Percentiles rank a stretch among this genome's conserved stretches.
Conservation (phyloP, 2,113 vertebrate genomes). For the Corydoras sp. region DNA sequence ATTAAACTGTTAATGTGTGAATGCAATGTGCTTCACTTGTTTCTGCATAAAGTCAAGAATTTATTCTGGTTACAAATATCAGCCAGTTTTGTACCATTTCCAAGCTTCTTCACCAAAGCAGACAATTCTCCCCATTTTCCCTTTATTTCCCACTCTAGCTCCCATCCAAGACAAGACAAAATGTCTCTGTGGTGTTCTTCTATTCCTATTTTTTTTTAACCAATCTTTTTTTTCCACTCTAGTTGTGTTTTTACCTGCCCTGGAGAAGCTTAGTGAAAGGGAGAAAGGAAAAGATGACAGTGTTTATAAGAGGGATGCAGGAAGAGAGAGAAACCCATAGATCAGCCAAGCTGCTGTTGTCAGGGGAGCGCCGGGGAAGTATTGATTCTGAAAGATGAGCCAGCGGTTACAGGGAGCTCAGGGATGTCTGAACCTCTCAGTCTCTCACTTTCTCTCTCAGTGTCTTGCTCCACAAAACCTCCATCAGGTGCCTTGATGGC, state of each 20-base stretch:
- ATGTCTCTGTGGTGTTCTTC: conserved; percentile 3
- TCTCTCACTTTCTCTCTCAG: conserved; percentile 24
- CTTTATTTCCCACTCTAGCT: conserved; percentile 13
- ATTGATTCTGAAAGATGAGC: conserved; percentile 58
- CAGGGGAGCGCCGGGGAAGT: conserved; percentile 38
- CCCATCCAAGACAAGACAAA: conserved; percentile 28
- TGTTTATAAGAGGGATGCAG: conserved; percentile 41
- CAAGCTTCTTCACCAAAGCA: conserved; percentile 9
- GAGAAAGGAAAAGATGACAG: conserved; percentile 39
- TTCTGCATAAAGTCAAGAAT: conserved; percentile 3
- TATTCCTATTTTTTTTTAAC: conserved; percentile 4
- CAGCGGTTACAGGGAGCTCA: conserved; percentile 44
- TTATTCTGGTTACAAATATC: conserved; percentile 9
- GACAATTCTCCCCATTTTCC: not conserved
- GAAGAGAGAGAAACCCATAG: conserved; percentile 41
- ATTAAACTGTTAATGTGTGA: conserved; percentile 9
- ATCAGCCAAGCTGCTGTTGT: conserved; percentile 36
- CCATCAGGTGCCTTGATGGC: not conserved
- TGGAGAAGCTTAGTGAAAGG: conserved; percentile 44
- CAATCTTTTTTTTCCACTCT: conserved; percentile 28
- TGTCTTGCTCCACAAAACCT: conserved; percentile 13
- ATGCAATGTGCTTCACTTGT: not conserved
- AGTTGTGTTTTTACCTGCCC: conserved; percentile 46
- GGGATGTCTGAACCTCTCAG: conserved; percentile 48
- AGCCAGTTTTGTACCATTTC: conserved; percentile 11